Conservation (phyloP, 1,140 invertebrate genomes). For the Drosophila asahinai region DNA sequence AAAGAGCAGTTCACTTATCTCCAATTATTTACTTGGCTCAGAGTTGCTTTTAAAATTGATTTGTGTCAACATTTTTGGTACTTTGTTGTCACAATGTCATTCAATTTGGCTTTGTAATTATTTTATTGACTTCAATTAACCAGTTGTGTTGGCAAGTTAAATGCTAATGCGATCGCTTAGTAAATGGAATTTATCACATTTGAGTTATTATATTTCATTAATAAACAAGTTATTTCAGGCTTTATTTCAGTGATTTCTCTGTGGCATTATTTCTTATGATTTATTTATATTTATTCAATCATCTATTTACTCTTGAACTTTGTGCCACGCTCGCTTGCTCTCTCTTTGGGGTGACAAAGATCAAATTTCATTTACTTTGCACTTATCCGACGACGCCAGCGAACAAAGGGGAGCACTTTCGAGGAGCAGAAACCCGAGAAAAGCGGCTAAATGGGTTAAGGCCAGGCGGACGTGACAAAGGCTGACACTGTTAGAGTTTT, state of each 20-base stretch:
- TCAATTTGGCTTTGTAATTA: conserved; percentile 1
- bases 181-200: too few species aligned
- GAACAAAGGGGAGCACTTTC: conserved; percentile 3
- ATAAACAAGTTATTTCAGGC: background rate
- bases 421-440: background rate
- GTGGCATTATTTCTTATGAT: background rate
- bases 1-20: background rate
- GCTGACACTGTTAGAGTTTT: conserved; percentile 47
- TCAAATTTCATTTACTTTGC: conserved; percentile 45
- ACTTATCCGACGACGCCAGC: conserved; percentile 14
- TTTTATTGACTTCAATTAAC: conserved; percentile 6
- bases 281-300: conserved; percentile 15
- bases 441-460: conserved; percentile 41
- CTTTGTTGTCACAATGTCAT: background rate
- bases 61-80: conserved; percentile 1
- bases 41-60: background rate
- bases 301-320: conserved; percentile 16
- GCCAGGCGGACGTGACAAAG: conserved; percentile 43
- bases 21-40: background rate
- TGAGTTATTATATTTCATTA: conserved; percentile 9
- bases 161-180: too few species aligned
- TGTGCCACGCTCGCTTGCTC: background rate
- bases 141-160: too few species aligned
- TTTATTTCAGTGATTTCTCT: background rate
- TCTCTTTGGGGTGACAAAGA: background rate